Evolutionary conservation across 2,888 invertebrate species (phyloP).

Genomic region (Nomada fabriciana): DNA sequence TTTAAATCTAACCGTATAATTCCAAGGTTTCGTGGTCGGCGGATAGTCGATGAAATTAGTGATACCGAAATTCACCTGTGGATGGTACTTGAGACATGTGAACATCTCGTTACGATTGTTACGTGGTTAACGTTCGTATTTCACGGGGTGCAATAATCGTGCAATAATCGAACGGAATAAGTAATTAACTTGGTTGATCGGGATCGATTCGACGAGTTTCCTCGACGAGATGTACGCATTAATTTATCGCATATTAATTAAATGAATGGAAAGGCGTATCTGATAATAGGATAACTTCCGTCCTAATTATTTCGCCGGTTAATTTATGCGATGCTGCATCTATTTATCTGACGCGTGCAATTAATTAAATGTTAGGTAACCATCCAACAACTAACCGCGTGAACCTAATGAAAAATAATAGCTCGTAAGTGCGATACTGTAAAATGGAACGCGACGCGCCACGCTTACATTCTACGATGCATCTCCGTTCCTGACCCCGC

Average conservation of each 20-base stretch:
- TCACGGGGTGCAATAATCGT: neutral
- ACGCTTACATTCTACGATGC: slow-evolving; percentile 19
- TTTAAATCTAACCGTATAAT: too few relatives aligned
- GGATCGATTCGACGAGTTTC: neutral
- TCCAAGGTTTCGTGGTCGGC: too few relatives aligned
- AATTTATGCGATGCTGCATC: neutral
- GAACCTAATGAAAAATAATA: neutral
- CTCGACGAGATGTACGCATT: neutral
- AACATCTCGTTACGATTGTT: neutral
- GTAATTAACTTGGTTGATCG: slow-evolving; percentile 3
- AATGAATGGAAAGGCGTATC: neutral
- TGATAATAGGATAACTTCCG: neutral
- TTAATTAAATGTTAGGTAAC: neutral
- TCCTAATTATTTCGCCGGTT: neutral
- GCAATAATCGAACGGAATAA: neutral
- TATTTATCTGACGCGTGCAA: neutral
- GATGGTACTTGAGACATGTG: too few relatives aligned
- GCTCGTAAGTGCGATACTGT: neutral
- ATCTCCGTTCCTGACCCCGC: slow-evolving; percentile 26
- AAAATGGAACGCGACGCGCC: neutral
- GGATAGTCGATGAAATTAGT: too few relatives aligned
- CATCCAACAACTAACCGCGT: neutral
- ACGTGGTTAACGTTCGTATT: neutral
- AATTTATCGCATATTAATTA: slow-evolving; percentile 8
- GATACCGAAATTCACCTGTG: too few relatives aligned